A percentile compares a stretch with the other conserved stretches of the same genome.
These are phyloP conservation scores for Coregonus ussuriensis DNA, from an alignment of 2,797 vertebrate species.

Conservation along the genomic window DNA sequence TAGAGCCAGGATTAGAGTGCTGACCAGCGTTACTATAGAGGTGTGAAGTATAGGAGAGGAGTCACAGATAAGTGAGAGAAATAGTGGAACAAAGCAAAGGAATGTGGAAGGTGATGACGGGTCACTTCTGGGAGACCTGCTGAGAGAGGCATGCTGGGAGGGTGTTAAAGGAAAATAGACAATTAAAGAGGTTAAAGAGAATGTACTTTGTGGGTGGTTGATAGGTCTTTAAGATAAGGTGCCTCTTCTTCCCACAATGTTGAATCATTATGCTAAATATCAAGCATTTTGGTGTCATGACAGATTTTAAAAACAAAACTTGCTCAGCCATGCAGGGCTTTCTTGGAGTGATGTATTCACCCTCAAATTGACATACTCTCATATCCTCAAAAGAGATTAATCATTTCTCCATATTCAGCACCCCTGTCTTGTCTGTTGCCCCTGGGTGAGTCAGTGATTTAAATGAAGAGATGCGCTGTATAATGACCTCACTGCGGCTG, in stretches of 20 bases:
- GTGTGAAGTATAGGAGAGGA: constrained; percentile 49
- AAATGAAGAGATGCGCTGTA: constrained; percentile 30
- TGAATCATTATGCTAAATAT: constrained; percentile 1
- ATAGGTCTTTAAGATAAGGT: constrained; percentile 20
- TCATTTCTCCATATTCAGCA: neutral
- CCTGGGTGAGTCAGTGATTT: constrained; percentile 22
- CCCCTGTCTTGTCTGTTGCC: constrained; percentile 17
- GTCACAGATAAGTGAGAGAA: constrained; percentile 57
- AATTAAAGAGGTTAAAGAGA: constrained; percentile 24
- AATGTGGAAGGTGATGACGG: constrained; percentile 44
- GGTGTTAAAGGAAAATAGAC: constrained; percentile 27
- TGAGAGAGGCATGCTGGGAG: constrained; percentile 30
- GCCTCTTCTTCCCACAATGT: constrained; percentile 21
- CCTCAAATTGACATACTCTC: constrained; percentile 10
- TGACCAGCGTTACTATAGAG: constrained; percentile 56
- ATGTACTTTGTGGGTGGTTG: constrained; percentile 13
- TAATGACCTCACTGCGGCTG: constrained; percentile 52
- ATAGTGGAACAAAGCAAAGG: constrained; percentile 48
- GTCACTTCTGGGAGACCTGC: constrained; percentile 37
- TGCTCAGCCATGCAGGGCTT: constrained; percentile 7
- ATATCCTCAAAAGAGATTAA: neutral
- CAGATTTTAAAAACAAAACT: neutral
- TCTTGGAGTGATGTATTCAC: constrained; percentile 11
- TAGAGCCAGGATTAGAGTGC: constrained; percentile 50
- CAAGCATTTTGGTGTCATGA: neutral